Percentiles rank a stretch among this genome's conserved stretches.
Evolutionary conservation across 2,113 vertebrate genomes (phyloP).

Genomic region (Zosterops japonicus): DNA sequence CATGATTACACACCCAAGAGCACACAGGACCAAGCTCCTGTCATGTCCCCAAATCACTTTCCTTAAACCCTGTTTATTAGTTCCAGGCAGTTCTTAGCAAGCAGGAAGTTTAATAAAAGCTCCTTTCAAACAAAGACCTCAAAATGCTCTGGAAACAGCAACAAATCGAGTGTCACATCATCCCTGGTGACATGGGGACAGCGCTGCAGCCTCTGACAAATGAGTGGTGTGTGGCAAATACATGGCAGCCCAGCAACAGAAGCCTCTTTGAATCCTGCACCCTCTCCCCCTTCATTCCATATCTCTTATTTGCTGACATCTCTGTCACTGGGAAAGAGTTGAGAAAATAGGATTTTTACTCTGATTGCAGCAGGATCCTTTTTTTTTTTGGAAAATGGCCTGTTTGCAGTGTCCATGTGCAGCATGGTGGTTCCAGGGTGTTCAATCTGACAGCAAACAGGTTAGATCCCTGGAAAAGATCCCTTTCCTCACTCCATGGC

Average conservation of each 20-base stretch:
- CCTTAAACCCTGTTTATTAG: slow-evolving; percentile 47
- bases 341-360: neutral
- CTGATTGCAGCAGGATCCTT: neutral
- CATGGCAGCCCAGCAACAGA: neutral
- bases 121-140: slow-evolving; percentile 46
- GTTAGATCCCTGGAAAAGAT: neutral
- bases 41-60: slow-evolving; percentile 38
- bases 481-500: neutral
- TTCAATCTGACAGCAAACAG: rapidly evolving
- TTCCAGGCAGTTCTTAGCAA: slow-evolving; percentile 25
- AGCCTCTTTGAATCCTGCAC: neutral
- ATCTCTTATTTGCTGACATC: neutral
- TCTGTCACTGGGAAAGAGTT: neutral
- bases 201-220: neutral
- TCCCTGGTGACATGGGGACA: neutral
- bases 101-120: slow-evolving; percentile 57
- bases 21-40: neutral
- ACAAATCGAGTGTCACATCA: slow-evolving; percentile 36
- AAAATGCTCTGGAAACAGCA: slow-evolving; percentile 31
- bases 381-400: rapidly evolving
- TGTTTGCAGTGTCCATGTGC: rapidly evolving
- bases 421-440: rapidly evolving
- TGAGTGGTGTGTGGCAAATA: neutral
- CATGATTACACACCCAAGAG: rapidly evolving
- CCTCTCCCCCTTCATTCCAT: neutral